Evolutionary conservation across 2,888 invertebrate genomes (phyloP).

Genomic region (Lochmaea capreae): DNA sequence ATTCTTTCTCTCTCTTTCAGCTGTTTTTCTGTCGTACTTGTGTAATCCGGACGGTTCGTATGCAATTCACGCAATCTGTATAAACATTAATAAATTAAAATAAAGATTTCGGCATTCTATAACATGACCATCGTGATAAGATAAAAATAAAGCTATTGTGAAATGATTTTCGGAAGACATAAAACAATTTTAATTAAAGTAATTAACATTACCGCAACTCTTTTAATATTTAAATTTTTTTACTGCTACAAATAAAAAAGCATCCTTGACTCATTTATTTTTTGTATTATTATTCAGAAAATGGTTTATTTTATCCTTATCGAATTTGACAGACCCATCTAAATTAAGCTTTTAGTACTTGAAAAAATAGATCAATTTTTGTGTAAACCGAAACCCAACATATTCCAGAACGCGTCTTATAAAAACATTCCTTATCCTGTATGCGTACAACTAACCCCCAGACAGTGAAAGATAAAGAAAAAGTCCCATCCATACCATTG

Average conservation of each 20-base stretch:
- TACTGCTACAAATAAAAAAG: neutral
- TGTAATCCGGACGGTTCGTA: no score
- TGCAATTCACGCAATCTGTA: no score
- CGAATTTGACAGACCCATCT: neutral
- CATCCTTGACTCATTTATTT: no score
- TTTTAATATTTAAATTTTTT: neutral
- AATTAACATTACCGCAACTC: neutral
- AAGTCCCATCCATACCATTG: slow-evolving; percentile 27
- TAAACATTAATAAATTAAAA: no score
- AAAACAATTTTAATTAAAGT: slow-evolving; percentile 1
- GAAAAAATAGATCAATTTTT: neutral
- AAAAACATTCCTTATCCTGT: slow-evolving; percentile 7
- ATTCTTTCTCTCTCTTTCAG: no score
- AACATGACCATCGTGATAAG: neutral
- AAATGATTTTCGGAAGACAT: neutral
- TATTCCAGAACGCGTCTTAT: neutral
- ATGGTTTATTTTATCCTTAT: no score
- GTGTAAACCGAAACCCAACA: slow-evolving; percentile 5
- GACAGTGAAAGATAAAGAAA: slow-evolving; percentile 28
- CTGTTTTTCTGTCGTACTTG: no score
- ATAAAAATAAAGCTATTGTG: neutral
- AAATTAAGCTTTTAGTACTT: neutral
- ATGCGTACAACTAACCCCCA: slow-evolving; percentile 22
- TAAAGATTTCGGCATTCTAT: neutral
- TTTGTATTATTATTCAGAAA: no score